Evolutionary conservation across 2,797 vertebrate species (phyloP).

Genomic region (Adrianichthys oophorus): DNA sequence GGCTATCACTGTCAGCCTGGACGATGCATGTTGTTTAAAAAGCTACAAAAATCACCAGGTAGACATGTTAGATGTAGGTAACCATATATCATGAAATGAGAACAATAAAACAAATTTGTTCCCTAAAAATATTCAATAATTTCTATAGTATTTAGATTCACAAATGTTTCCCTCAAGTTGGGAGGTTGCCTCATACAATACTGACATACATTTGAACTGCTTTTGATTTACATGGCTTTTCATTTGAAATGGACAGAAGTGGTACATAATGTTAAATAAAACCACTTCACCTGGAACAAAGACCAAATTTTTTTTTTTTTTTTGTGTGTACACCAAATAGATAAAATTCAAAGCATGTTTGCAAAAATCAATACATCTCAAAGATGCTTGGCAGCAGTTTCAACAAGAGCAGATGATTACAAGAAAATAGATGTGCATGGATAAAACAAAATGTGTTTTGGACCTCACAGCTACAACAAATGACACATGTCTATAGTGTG

Average conservation of each 20-base stretch:
- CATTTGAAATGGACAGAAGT: slow-evolving; percentile 17
- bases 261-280: slow-evolving; percentile 21
- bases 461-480: slow-evolving; percentile 29
- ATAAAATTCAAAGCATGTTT: slow-evolving; percentile 19
- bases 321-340: slow-evolving; percentile 23
- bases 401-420: slow-evolving; percentile 20
- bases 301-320: slow-evolving; percentile 5
- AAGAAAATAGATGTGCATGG: background rate
- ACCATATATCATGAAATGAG: slow-evolving; percentile 30
- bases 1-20: slow-evolving; percentile 22
- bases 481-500: slow-evolving; percentile 14
- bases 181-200: slow-evolving; percentile 8
- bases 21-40: background rate
- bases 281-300: slow-evolving; percentile 22
- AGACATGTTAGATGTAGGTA: slow-evolving; percentile 33
- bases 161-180: slow-evolving; percentile 8
- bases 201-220: slow-evolving; percentile 7
- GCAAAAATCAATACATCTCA: slow-evolving; percentile 31
- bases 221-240: slow-evolving; percentile 27
- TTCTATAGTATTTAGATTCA: background rate
- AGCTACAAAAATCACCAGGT: slow-evolving; percentile 34
- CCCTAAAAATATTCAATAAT: slow-evolving; percentile 57
- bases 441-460: slow-evolving; percentile 15
- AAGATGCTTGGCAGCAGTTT: slow-evolving; percentile 34
- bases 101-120: slow-evolving; percentile 56